Percentiles rank a stretch among this genome's conserved stretches.
phyloP scores from a whole-genome alignment of 1,140 invertebrate genomes.

The Gerris buenoi region DNA sequence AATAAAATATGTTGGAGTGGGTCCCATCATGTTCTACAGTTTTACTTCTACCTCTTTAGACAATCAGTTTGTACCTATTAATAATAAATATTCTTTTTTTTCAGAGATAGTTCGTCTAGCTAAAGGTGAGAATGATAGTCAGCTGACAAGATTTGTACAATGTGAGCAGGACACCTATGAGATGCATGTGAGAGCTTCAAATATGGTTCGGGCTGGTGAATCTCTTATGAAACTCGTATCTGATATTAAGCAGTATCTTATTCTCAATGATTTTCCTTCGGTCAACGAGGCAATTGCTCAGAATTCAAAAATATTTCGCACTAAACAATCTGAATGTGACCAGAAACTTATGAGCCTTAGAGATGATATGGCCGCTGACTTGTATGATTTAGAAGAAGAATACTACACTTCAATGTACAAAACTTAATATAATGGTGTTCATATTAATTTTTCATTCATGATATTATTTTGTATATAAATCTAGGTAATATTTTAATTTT shows the following conservation, averaged over 20 bases:
- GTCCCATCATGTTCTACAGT: too few species aligned
- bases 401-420: slow-evolving; percentile 93
- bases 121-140: slow-evolving; percentile 81
- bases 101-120: slow-evolving; percentile 85
- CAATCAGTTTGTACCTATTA: too few species aligned
- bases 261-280: slow-evolving; percentile 91
- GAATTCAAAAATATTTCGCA: slow-evolving; percentile 75
- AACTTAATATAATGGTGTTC: slow-evolving; percentile 30
- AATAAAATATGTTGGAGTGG: too few species aligned
- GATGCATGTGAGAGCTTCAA: slow-evolving; percentile 88
- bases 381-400: slow-evolving; percentile 94
- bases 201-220: slow-evolving; percentile 86
- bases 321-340: slow-evolving; percentile 82
- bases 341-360: slow-evolving; percentile 78
- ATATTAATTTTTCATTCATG: too few species aligned
- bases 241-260: slow-evolving; percentile 91
- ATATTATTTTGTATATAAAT: too few species aligned
- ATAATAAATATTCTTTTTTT: slow-evolving; percentile 25
- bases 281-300: slow-evolving; percentile 88
- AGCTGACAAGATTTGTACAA: slow-evolving; percentile 72
- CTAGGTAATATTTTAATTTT: too few species aligned
- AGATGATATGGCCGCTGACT: slow-evolving; percentile 86
- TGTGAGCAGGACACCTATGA: slow-evolving; percentile 91
- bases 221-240: slow-evolving; percentile 91
- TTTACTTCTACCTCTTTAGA: too few species aligned